Evolutionary conservation across 2,113 vertebrate genomes (phyloP), one percentile per base, ranked within the genome.

Genomic region (Solenodon paradoxus): DNA sequence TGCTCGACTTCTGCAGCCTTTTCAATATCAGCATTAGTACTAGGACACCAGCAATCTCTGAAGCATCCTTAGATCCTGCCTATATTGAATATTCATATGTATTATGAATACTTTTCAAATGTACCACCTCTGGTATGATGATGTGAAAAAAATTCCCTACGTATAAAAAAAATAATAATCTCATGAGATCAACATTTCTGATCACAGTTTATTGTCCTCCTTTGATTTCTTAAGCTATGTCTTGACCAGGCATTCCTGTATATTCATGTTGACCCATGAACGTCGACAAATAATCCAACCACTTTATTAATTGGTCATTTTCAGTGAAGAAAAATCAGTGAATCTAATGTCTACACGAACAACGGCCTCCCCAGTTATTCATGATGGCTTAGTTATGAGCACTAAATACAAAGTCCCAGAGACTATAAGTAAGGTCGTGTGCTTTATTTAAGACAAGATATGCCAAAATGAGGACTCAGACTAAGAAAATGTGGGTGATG

Each of bases 171-270:
- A 59, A 51, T 49, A 9, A 49, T 81, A 38, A 24, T 51, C 38
- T 82, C 30, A 8, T 47, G 16, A 84, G 11, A 49, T 12, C 57
- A 71, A 51, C 42, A 68, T 78, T 94, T 95, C 42, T 68, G 64
- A 38, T 53, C 40, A 64, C 5, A 38, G 19, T 49, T 95, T 64
- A 12, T 90, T 20, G 57, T 83, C 42, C 4, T 68, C 20, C 1
- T 57, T 79, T 82, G 69, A 55, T 71, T 77, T 30, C 7, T 71
- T 49, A 89, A 53, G 47, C 7, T 81, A 8, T 26, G 8, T 16
- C 35, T 45, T 84, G 79, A n/a, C 15, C 40, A 49, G 53, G 53
- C 13, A 59, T 66, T 84, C 63, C 42, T 80, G 42, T 17, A 51
- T 20, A 32, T 84, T 42, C 22, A 79, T 17, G 6, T 17, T 45